Evolutionary conservation across 2,797 vertebrate genomes (phyloP), one percentile per base, ranked within the genome.

Genomic region (Poecilia gillii): DNA sequence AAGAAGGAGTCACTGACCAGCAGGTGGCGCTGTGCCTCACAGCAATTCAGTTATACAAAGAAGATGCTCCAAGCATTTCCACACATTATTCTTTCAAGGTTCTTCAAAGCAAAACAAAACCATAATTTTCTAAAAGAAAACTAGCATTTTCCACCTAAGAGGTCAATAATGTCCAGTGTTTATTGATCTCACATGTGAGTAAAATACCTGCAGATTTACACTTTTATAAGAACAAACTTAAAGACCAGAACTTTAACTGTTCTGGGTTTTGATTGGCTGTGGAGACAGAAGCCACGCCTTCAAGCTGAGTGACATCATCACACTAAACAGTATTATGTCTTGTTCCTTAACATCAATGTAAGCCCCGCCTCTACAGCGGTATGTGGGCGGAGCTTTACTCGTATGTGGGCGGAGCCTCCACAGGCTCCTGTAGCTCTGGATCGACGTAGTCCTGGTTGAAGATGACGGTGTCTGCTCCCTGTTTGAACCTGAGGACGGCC

Each of bases 391-490:
- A 41, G 55, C 3, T 74, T 53, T 55, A 88, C 46, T 85, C 82
- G 0, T 86, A 77, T 0, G 73, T 72, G 51, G 83, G 79, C 1
- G 11, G 71, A 23, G 55, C 74, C 20, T 86, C 86, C 13, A 36
- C 8, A 3, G 36, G 16, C 11, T 86, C 79, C 73, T 75, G 84
- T n/a, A 62, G 77, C 57, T 73, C 18, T 0, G 88, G 88, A 47
- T 88, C 85, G 0, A 75, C 2, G 3, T 90, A 90, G 0, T 87
- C 88, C 51, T 80, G 84, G 62, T 55, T 85, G 53, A 84, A 85
- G 0, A 46, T 84, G 41, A 74, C 79, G 0, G 81, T 75, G 51
- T 87, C 77, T 0, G 77, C 57, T n/a, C 88, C 88, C 41, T 85
- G 49, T 81, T 87, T 87, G 1, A 87, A 88, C 66, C 23, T 78